Percentiles rank a stretch among this genome's conserved stretches.
Conservation (phyloP, 2,888 invertebrate genomes). For the Drosophila incognita region DNA sequence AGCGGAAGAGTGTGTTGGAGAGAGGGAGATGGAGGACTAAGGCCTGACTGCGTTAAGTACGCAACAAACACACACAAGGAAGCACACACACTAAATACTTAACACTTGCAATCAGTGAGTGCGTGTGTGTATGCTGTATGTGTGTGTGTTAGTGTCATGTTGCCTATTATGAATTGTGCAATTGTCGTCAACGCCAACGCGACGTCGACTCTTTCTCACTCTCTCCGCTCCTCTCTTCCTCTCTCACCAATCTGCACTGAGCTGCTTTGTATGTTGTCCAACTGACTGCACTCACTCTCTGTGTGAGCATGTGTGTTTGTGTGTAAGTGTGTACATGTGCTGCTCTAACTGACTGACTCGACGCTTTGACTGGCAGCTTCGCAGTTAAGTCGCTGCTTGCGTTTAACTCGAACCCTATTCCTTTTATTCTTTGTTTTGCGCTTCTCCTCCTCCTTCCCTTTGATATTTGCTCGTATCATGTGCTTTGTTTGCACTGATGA, state of each 20-base stretch:
- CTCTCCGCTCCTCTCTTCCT: too few relatives aligned
- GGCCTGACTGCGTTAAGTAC: constrained; percentile 22
- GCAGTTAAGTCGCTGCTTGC: constrained; percentile 33
- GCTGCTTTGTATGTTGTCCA: constrained; percentile 43
- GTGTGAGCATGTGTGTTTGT: background rate
- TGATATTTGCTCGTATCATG: constrained; percentile 32
- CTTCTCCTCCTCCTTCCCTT: constrained; percentile 3
- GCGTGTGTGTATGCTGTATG: background rate
- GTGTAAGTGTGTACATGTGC: background rate
- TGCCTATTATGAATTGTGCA: constrained; percentile 80
- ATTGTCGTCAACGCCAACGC: constrained; percentile 75
- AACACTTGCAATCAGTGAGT: constrained; percentile 44
- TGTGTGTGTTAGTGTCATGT: constrained; percentile 56
- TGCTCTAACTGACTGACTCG: constrained; percentile 30
- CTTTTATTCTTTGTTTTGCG: constrained; percentile 31
- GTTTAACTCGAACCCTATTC: constrained; percentile 41
- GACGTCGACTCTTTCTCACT: constrained; percentile 36
- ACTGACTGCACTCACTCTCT: constrained; percentile 56
- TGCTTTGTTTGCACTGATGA: constrained; percentile 65
- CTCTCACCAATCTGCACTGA: background rate
- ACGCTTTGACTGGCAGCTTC: constrained; percentile 56
- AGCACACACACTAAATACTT: constrained; percentile 53
- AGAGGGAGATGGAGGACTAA: constrained; percentile 4
- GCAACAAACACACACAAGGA: constrained; percentile 37
- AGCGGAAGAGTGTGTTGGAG: background rate